Evolutionary conservation across 1,140 invertebrate species (phyloP).

Genomic region (Panulirus ornatus): DNA sequence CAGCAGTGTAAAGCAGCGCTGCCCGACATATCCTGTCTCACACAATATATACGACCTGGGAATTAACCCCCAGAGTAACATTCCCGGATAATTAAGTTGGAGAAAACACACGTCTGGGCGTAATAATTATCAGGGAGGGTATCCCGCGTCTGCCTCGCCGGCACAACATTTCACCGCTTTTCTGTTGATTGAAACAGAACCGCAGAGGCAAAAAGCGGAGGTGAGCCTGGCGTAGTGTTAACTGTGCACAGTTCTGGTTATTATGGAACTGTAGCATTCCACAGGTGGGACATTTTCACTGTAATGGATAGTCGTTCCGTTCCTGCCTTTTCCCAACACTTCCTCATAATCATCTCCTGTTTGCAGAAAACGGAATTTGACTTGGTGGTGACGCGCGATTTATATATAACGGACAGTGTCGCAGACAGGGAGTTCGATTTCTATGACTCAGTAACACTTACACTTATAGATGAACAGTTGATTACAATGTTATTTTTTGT

Average conservation of each 20-base stretch:
- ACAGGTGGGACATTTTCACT: too few species aligned
- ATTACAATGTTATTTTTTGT: too few species aligned
- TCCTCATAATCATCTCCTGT: too few species aligned
- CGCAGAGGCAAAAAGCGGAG: not conserved
- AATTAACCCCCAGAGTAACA: slow-evolving; percentile 43
- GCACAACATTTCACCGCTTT: slow-evolving; percentile 5
- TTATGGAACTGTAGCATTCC: too few species aligned
- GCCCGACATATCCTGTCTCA: slow-evolving; percentile 8
- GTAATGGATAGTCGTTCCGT: too few species aligned
- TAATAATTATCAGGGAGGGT: slow-evolving; percentile 26
- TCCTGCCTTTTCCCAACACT: too few species aligned
- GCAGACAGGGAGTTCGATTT: too few species aligned
- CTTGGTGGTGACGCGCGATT: too few species aligned
- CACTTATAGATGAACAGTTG: too few species aligned
- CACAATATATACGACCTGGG: slow-evolving; percentile 25
- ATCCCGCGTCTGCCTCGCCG: slow-evolving; percentile 2
- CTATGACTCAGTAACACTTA: too few species aligned
- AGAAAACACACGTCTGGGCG: slow-evolving; percentile 41
- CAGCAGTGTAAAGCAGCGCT: not conserved
- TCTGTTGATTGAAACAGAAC: not conserved
- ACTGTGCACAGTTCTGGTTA: not conserved
- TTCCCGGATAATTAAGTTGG: slow-evolving; percentile 46
- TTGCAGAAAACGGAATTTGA: too few species aligned
- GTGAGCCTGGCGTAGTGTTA: not conserved
- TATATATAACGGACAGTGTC: too few species aligned